Percentiles rank a stretch among this genome's conserved stretches.
Conservation (phyloP, 2,113 vertebrate species). For the Agapornis roseicollis region DNA sequence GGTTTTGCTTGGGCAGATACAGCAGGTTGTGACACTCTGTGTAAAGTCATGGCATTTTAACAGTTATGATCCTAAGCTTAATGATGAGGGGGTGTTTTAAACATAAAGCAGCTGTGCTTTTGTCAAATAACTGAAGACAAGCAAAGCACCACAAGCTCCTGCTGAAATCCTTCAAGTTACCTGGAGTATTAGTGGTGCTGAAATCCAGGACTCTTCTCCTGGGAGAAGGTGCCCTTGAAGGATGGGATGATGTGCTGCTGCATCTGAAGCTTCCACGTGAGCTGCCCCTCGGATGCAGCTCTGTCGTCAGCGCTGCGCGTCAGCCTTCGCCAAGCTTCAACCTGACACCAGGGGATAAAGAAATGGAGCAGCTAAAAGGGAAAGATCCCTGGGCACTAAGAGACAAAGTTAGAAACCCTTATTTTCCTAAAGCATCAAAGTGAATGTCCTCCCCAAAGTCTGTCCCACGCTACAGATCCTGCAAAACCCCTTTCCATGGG, state of each 20-base stretch:
- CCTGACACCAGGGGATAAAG: neutral
- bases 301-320: neutral
- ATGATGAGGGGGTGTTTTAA: neutral
- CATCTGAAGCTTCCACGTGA: constrained; percentile 8
- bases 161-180: neutral
- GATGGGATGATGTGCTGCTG: neutral
- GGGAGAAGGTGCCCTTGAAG: constrained; percentile 50
- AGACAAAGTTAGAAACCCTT: neutral
- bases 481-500: neutral
- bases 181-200: neutral
- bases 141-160: neutral
- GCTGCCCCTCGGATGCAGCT: neutral
- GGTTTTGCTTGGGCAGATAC: neutral
- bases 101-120: neutral
- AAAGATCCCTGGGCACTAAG: neutral
- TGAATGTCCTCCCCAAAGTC: neutral
- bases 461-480: neutral
- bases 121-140: rapidly evolving
- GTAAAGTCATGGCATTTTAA: neutral
- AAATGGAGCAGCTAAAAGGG: neutral
- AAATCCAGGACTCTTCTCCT: neutral
- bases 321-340: neutral
- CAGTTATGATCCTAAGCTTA: neutral
- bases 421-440: neutral
- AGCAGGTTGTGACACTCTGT: neutral